A percentile compares a stretch with the other conserved stretches of the same genome.
Conservation (phyloP, 2,113 vertebrate genomes). For the Alectura lathami region DNA sequence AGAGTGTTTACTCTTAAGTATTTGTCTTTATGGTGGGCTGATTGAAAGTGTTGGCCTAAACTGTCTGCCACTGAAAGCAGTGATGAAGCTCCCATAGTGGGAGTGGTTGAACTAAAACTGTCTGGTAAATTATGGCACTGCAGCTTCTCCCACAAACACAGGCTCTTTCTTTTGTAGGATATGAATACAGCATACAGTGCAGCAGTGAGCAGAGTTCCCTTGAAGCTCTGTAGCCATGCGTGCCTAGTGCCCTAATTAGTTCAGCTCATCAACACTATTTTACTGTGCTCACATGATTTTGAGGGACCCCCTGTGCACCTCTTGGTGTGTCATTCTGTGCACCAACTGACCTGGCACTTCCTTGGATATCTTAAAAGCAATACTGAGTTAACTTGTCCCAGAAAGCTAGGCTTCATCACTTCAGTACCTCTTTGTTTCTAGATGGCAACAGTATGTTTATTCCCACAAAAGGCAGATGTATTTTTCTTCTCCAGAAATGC, state of each 20-base stretch:
- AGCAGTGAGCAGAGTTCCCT: background rate
- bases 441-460: background rate
- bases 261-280: background rate
- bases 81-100: background rate
- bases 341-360: background rate
- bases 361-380: background rate
- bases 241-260: background rate
- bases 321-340: background rate
- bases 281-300: background rate
- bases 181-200: background rate
- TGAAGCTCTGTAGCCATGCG: background rate
- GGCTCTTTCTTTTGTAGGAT: background rate
- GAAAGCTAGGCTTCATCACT: background rate
- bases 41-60: background rate
- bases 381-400: background rate
- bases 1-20: background rate
- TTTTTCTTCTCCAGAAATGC: background rate
- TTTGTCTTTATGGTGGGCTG: background rate
- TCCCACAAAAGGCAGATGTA: background rate
- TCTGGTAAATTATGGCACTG: background rate
- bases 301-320: background rate
- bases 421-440: background rate
- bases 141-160: background rate
- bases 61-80: background rate
- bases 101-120: background rate